Evolutionary conservation across 2,888 invertebrate species (phyloP).

Genomic region (Papilio protenor): DNA sequence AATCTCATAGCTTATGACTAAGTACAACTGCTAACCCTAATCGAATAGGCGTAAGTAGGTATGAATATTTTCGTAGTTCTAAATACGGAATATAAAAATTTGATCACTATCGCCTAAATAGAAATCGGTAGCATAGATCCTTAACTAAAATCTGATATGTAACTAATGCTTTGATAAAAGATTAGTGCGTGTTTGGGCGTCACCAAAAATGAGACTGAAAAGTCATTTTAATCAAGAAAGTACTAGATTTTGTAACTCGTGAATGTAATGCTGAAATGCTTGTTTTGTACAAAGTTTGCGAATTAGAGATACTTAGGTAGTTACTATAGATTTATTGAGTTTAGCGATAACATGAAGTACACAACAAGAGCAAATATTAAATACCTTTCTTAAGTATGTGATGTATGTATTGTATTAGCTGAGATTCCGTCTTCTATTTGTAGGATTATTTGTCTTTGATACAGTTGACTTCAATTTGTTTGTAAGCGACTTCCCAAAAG

Average conservation of each 20-base stretch:
- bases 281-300: slow-evolving; percentile 1
- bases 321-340: slow-evolving; percentile 17
- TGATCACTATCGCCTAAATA: slow-evolving; percentile 17
- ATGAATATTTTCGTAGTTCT: background rate
- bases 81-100: slow-evolving; percentile 6
- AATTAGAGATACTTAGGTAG: background rate
- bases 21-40: background rate
- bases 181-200: slow-evolving; percentile 12
- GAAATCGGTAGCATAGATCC: slow-evolving; percentile 17
- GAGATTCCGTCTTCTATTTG: background rate
- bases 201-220: background rate
- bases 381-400: slow-evolving; percentile 20
- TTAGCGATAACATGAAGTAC: slow-evolving; percentile 23
- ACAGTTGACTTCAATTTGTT: background rate
- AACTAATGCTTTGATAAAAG: slow-evolving; percentile 16
- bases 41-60: slow-evolving; percentile 1
- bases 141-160: slow-evolving; percentile 24
- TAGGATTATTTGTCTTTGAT: background rate
- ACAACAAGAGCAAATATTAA: slow-evolving; percentile 11
- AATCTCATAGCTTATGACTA: background rate
- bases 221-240: background rate
- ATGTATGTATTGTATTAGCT: background rate
- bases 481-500: background rate
- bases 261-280: background rate
- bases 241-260: background rate